Base-by-base conservation (phyloP, 2,113 vertebrate genomes). In the Pogonocichla stellata region DNA sequence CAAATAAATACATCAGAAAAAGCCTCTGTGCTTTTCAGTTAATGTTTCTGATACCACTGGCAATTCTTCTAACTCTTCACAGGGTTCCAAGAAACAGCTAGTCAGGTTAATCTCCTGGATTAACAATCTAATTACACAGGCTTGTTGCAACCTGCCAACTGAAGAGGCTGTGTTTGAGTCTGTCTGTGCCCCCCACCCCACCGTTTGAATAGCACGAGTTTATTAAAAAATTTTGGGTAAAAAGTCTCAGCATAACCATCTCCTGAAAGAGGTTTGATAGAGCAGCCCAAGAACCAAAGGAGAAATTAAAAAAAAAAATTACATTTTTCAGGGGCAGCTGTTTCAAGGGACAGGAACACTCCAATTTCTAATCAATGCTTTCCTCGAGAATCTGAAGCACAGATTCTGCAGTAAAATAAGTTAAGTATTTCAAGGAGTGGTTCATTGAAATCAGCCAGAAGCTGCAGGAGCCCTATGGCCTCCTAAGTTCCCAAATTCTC, bases 1-100 rank as follows among this genome's bases (percentile, higher is more conserved):
- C 73, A 83, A 58, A 31, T 60, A 93, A 82, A 73, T 79, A 86
- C 90, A 67, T 62, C 83, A 66, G 33, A 66, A 93, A 83, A 80
- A 80, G n/a, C 56, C 61, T 78, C 74, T 7, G 38, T 64, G 64
- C 58, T 89, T 81, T 69, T 57, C 75, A 83, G 47, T 38, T 91
- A 82, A 77, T 86, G 86, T 88, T 97, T 97, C 94, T 48, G 45
- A 96, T 93, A 87, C 88, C 61, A 45, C 77, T 22, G 73, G 92
- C 96, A 97, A 89, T 86, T 75, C 71, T 82, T 74, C 87, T 45
- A 42, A 69, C 71, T 56, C 70, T 86, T 88, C 77, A 58, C 26
- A 97, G 85, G 57, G 53, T 26, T 93, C 93, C 95, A 95, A 97
- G 95, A 93, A 95, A 82, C 6, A 40, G 69, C 93, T 79, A 92